Evolutionary conservation across 2,888 invertebrate species (phyloP).

Genomic region (Epicampocera succincta): DNA sequence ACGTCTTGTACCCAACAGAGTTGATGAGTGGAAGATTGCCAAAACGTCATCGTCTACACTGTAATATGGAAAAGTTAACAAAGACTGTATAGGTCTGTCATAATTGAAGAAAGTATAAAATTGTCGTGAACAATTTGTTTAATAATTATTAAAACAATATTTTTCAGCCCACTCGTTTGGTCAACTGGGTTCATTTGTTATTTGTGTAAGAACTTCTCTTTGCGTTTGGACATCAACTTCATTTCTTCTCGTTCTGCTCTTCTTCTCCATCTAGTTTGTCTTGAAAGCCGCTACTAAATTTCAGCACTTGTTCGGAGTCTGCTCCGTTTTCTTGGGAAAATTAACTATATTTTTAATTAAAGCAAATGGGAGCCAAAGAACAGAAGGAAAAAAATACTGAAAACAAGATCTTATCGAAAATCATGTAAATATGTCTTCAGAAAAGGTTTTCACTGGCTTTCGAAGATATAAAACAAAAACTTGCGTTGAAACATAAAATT

Average conservation of each 20-base stretch:
- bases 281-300: constrained; percentile 16
- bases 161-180: too few species aligned
- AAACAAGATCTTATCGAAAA: constrained; percentile 52
- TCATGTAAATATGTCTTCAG: background rate
- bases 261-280: background rate
- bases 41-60: too few species aligned
- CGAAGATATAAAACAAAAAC: constrained; percentile 16
- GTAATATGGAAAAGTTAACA: too few species aligned
- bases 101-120: too few species aligned
- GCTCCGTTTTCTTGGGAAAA: constrained; percentile 26
- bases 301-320: constrained; percentile 35
- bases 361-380: constrained; percentile 49
- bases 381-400: background rate
- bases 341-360: constrained; percentile 67
- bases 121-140: too few species aligned
- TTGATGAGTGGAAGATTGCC: too few species aligned
- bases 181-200: constrained; percentile 5
- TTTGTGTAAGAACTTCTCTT: constrained; percentile 10
- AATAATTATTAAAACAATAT: too few species aligned
- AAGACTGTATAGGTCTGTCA: too few species aligned
- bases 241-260: constrained; percentile 25
- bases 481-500: constrained; percentile 40
- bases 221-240: constrained; percentile 8
- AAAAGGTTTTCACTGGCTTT: background rate
- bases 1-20: too few species aligned